A percentile compares a stretch with the other conserved stretches of the same genome.
Conservation (phyloP, 2,113 vertebrate species). For the Xenopus tropicalis region DNA sequence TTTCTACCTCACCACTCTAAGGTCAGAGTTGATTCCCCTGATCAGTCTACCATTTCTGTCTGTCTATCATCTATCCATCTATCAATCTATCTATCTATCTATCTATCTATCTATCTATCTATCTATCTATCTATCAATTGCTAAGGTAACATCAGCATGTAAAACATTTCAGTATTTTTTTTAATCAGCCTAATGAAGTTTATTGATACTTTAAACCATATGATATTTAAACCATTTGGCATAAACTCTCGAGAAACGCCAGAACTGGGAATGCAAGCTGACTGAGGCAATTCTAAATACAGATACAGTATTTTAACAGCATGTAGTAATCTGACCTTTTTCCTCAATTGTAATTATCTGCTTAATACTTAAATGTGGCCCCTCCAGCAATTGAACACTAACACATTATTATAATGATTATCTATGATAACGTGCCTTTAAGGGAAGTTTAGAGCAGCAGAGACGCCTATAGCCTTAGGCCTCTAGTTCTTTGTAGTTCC, state of each 20-base stretch:
- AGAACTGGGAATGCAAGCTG: background rate
- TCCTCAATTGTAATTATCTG: background rate
- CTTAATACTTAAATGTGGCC: background rate
- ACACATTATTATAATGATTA: too few relatives aligned
- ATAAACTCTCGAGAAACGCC: too few relatives aligned
- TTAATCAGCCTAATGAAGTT: slow-evolving; percentile 16
- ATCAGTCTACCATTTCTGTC: too few relatives aligned
- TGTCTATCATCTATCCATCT: too few relatives aligned
- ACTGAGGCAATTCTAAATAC: background rate
- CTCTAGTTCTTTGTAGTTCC: too few relatives aligned
- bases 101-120: too few relatives aligned
- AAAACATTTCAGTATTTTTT: slow-evolving; percentile 7
- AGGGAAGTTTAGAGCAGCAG: too few relatives aligned
- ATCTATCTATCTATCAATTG: slow-evolving; percentile 2
- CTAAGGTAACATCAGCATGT: slow-evolving; percentile 9
- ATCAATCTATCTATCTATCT: too few relatives aligned
- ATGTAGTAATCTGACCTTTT: slow-evolving; percentile 8
- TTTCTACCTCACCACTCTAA: too few relatives aligned
- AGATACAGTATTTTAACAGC: background rate
- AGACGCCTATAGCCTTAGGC: too few relatives aligned
- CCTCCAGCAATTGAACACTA: background rate
- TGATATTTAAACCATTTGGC: slow-evolving; percentile 11
- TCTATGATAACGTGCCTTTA: too few relatives aligned
- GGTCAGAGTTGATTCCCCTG: too few relatives aligned
- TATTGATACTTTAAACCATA: slow-evolving; percentile 14